Evolutionary conservation across 2,888 invertebrate genomes (phyloP).

Genomic region (Pollenia angustigena): DNA sequence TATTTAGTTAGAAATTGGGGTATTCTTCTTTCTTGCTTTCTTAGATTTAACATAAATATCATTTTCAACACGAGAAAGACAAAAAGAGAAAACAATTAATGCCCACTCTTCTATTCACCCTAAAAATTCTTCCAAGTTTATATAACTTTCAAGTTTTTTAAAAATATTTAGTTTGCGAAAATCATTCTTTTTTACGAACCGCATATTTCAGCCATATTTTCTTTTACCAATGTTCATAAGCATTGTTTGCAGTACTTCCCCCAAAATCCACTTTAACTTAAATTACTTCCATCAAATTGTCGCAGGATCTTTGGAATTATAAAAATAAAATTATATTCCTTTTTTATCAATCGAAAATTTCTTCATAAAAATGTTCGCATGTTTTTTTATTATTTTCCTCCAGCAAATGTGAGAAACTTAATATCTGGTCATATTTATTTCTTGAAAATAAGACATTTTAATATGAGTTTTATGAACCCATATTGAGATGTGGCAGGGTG

Average conservation of each 20-base stretch:
- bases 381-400: slow-evolving; percentile 50
- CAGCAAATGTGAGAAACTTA: slow-evolving; percentile 19
- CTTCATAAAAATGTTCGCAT: slow-evolving; percentile 50
- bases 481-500: slow-evolving; percentile 7
- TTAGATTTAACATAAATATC: too few relatives aligned
- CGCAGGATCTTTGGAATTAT: slow-evolving; percentile 7
- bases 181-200: too few relatives aligned
- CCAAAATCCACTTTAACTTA: background rate
- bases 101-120: too few relatives aligned
- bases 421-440: slow-evolving; percentile 44
- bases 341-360: slow-evolving; percentile 49
- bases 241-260: background rate
- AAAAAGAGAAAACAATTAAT: too few relatives aligned
- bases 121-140: too few relatives aligned
- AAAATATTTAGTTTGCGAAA: too few relatives aligned
- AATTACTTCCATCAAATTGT: slow-evolving; percentile 37
- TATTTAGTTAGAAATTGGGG: too few relatives aligned
- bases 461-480: slow-evolving; percentile 65
- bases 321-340: slow-evolving; percentile 43
- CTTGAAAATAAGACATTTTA: slow-evolving; percentile 48
- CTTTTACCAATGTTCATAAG: too few relatives aligned
- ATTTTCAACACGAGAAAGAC: too few relatives aligned
- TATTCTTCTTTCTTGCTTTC: too few relatives aligned
- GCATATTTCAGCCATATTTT: too few relatives aligned
- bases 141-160: too few relatives aligned